Base-by-base conservation (phyloP, 2,888 invertebrate species). In the Apomyelois bistriatella region DNA sequence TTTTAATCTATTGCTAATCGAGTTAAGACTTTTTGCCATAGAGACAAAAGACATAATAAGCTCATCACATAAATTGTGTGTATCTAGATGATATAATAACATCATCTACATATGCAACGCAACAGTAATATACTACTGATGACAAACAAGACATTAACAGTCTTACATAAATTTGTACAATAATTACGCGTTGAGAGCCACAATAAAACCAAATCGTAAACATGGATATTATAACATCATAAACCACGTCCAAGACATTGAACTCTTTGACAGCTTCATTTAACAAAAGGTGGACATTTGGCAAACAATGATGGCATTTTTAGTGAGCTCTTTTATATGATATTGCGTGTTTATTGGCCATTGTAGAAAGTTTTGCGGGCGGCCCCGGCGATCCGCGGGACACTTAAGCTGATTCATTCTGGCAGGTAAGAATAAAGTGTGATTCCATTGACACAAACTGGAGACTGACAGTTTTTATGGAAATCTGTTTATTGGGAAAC, bases 271-370 rank as follows among this genome's bases (percentile, higher is more conserved):
- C 82, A 79, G 77, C 81, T 83, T 82, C 82, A 85, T 89, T 85
- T 82, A 82, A 82, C 84, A 82, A 83, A 82, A 84, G 79, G 80
- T 83, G 81, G 80, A 82, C 85, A 78, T 83, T 85, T 78, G 74
- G 79, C 81, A 76, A 76, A 82, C 79, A 83, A 83, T 82, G 83
- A 85, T 80, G 80, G 79, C 79, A 72, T 78, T 84, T 88, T 88
- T 87, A 85, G 82, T 83, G 77, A 76, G 72, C 74, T 78, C 78
- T 80, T 80, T 83, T 82, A 86, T 87, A 87, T 78, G 87, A 85
- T 87, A 89, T 81, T 82, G 80, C 74, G 82, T 89, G 89, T 88
- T 89, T 89, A 90, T 87, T 85, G 85, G 82, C 82, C 83, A 82
- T 89, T 85, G 79, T 74, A 69, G 76, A 74, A 72, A 76, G 79